phyloP scores from a whole-genome alignment of 2,888 invertebrate genomes.

The Epinotia ramella region DNA sequence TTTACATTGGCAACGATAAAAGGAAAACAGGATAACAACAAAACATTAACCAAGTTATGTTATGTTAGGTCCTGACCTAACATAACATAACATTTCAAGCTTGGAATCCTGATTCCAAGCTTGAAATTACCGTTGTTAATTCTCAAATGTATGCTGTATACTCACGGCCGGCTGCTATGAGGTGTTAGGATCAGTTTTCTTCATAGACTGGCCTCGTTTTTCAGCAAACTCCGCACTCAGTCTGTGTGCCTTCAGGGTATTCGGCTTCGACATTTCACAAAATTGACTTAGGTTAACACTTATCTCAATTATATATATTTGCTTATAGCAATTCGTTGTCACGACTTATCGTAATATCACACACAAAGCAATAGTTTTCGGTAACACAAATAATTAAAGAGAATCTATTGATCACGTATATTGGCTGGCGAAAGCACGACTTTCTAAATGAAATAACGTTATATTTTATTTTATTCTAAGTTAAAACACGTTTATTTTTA shows the following conservation, averaged over 20 bases:
- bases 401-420: conserved; percentile 79
- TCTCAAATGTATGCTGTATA: conserved; percentile 49
- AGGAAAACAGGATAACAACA: conserved; percentile 25
- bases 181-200: conserved; percentile 75
- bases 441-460: conserved; percentile 47
- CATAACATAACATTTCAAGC: no score
- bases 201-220: conserved; percentile 74
- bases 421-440: conserved; percentile 47
- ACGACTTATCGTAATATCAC: conserved; percentile 48
- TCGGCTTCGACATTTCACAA: conserved; percentile 79
- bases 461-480: conserved; percentile 26
- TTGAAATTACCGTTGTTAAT: background rate
- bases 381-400: conserved; percentile 81
- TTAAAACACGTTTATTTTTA: conserved; percentile 46
- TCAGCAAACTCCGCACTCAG: conserved; percentile 82
- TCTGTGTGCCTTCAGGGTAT: conserved; percentile 80
- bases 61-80: conserved; percentile 42
- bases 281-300: conserved; percentile 59
- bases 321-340: conserved; percentile 50
- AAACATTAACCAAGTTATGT: conserved; percentile 31
- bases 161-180: conserved; percentile 84
- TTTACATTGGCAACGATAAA: background rate
- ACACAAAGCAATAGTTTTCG: conserved; percentile 64
- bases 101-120: background rate
- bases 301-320: conserved; percentile 54